phyloP scores from a whole-genome alignment of 2,797 vertebrate species.

The Rhabdophis nuchalis region DNA sequence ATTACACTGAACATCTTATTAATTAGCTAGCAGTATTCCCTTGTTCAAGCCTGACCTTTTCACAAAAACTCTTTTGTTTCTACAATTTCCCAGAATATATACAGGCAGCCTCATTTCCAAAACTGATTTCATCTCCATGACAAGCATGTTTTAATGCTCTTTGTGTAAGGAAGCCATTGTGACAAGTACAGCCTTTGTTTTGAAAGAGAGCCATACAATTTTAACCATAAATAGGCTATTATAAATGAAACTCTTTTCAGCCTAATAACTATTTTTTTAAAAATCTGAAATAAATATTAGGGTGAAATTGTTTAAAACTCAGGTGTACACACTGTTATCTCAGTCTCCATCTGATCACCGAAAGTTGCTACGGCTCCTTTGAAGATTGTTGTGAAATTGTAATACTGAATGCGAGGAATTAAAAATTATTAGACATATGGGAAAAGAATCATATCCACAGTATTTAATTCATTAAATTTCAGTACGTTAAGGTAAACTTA shows the following conservation, averaged over 20 bases:
- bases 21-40: background rate
- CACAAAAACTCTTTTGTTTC: conserved; percentile 31
- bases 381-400: background rate
- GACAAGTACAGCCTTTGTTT: conserved; percentile 12
- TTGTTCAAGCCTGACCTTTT: conserved; percentile 33
- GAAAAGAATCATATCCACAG: background rate
- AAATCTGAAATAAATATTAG: background rate
- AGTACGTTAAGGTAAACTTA: background rate
- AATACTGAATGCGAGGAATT: background rate
- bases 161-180: conserved; percentile 28
- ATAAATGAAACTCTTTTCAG: background rate
- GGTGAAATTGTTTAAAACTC: background rate
- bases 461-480: background rate
- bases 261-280: background rate
- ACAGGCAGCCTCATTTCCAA: conserved; percentile 24
- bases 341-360: background rate
- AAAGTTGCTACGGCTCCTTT: background rate
- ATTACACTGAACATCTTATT: background rate
- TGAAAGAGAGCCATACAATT: conserved; percentile 22
- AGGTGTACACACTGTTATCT: background rate
- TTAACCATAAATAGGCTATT: background rate
- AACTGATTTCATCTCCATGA: conserved; percentile 25
- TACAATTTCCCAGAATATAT: conserved; percentile 11
- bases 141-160: background rate
- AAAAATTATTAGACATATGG: background rate